phyloP scores from a whole-genome alignment of 2,797 vertebrate genomes.

The Philypnodon macrostomus region DNA sequence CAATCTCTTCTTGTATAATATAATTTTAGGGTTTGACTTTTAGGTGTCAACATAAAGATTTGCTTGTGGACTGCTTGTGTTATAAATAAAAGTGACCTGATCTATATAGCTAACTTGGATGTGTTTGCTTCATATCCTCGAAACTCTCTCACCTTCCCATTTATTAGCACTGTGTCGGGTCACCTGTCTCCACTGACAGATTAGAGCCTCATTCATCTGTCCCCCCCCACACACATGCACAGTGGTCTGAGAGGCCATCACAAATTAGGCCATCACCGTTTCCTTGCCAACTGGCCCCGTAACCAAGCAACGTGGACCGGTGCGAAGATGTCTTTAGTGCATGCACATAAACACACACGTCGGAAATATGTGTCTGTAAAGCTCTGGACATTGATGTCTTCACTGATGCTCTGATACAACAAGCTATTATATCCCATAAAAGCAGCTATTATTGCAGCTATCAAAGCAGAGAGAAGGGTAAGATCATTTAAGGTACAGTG shows the following conservation, averaged over 20 bases:
- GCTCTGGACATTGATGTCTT: slow-evolving; percentile 12
- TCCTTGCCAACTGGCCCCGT: slow-evolving; percentile 69
- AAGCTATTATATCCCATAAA: background rate
- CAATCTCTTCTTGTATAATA: no score
- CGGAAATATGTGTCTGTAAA: slow-evolving; percentile 26
- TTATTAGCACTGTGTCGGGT: slow-evolving; percentile 35
- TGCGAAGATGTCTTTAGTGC: slow-evolving; percentile 44
- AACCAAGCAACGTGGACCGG: slow-evolving; percentile 63
- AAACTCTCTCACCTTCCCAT: background rate
- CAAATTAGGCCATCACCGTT: slow-evolving; percentile 60
- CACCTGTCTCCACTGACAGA: slow-evolving; percentile 46
- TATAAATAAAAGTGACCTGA: no score
- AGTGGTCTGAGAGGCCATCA: slow-evolving; percentile 28
- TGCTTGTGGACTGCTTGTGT: no score
- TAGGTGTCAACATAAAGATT: no score
- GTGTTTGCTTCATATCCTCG: background rate
- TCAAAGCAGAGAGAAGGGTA: slow-evolving; percentile 3
- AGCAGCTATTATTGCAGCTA: no score
- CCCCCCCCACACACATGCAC: slow-evolving; percentile 10
- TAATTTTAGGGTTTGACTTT: no score
- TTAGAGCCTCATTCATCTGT: slow-evolving; percentile 40
- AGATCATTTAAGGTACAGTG: no score
- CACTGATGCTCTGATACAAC: slow-evolving; percentile 11
- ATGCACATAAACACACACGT: slow-evolving; percentile 1
- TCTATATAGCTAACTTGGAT: background rate